Evolutionary conservation across 2,797 vertebrate species (phyloP).

Genomic region (Enteromius radiatus): DNA sequence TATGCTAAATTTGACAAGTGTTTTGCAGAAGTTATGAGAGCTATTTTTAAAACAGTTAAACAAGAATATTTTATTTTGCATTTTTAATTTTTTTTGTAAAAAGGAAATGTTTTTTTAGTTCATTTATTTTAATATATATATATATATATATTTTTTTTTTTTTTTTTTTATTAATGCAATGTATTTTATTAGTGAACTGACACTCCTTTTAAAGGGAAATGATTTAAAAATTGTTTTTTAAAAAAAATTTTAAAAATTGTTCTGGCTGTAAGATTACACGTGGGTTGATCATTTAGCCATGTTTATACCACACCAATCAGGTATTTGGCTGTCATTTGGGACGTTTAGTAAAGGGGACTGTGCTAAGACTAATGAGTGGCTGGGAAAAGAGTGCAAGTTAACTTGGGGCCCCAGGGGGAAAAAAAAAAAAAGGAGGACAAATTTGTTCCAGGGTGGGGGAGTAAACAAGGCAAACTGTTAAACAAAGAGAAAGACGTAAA

Average conservation of each 20-base stretch:
- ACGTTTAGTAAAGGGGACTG: background rate
- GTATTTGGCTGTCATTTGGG: background rate
- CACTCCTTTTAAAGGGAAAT: background rate
- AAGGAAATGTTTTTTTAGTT: no score
- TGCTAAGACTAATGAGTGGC: background rate
- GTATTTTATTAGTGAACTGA: background rate
- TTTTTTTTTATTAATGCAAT: no score
- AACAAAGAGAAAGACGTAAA: conserved; percentile 36
- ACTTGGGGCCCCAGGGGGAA: background rate
- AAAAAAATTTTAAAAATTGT: no score
- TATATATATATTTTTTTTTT: background rate
- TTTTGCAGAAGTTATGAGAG: background rate
- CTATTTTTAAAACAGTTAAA: background rate
- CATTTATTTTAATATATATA: no score
- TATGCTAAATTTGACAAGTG: background rate
- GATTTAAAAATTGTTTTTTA: no score
- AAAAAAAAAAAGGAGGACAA: background rate
- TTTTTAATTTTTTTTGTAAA: background rate
- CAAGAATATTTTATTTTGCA: background rate
- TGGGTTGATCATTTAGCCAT: no score
- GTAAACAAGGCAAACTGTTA: conserved; percentile 37
- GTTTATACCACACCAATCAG: background rate
- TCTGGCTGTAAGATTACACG: no score
- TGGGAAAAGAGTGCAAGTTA: conserved; percentile 19
- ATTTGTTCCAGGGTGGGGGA: conserved; percentile 35